Evolutionary conservation across 2,797 vertebrate genomes (phyloP).

Genomic region (Pipistrellus kuhlii): DNA sequence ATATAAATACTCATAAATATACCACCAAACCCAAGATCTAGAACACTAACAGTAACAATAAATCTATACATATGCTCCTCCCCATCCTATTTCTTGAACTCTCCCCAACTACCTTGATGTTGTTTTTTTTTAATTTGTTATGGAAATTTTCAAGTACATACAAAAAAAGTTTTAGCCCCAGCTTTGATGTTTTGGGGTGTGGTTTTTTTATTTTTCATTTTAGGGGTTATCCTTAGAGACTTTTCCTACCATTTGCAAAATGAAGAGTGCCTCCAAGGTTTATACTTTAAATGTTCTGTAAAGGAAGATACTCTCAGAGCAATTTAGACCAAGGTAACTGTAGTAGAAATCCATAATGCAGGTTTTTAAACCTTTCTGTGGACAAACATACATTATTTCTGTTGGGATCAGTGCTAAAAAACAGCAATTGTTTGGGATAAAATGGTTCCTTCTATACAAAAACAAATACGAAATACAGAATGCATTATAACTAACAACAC

Average conservation of each 20-base stretch:
- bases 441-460: background rate
- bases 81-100: background rate
- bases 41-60: background rate
- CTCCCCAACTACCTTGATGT: background rate
- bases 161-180: background rate
- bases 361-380: constrained; percentile 16
- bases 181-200: background rate
- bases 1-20: background rate
- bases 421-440: background rate
- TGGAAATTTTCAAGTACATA: background rate
- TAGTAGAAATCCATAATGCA: background rate
- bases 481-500: background rate
- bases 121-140: background rate
- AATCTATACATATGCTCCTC: background rate
- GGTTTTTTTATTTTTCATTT: background rate
- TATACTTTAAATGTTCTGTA: background rate
- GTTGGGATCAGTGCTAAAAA: background rate
- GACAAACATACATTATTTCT: background rate
- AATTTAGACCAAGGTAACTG: background rate
- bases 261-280: background rate
- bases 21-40: background rate
- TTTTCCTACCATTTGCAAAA: background rate
- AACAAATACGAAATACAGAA: constrained; percentile 48
- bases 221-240: constrained; percentile 15
- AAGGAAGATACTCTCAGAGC: background rate